Evolutionary conservation across 2,113 vertebrate species (phyloP), one percentile per base, ranked within the genome.

Genomic region (Ranitomeya imitator): DNA sequence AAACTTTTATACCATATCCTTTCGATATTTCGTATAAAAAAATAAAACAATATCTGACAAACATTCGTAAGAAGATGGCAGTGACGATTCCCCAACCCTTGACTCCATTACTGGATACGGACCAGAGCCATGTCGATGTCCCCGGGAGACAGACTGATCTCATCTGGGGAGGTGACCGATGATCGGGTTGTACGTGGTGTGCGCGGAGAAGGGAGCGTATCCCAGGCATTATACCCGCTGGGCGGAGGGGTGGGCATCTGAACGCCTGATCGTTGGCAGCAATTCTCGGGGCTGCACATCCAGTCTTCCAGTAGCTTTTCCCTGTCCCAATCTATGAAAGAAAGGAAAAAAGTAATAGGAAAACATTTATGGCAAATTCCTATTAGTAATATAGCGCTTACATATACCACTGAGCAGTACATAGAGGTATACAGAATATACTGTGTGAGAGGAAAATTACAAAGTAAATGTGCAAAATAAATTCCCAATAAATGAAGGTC

Each of bases 301-400:
- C 98, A 99, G 16, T 97, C 98, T 93, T 99, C 98, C 69, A 99
- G 95, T 86, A 99, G 94, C 92, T 99, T 99, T 93, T 99, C 98
- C 90, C 97, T 95, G 94, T 99, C 98, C 98, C 98, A 99, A 91
- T 99, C 98, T 99, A 91, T 74, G 89, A 88, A 52, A 91, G 90
- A 93, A 81, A 8, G 45, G 0, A 81, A 21, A 85, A 5, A 55
- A 81, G 16, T 21, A 65, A 21, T 16, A 26, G 12, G 65, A 11
- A 26, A 69, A 23, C 2, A 23, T 57, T 57, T 7, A 9, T 13
- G 12, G 55, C 55, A 57, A 7, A 57, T 9, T 57, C 37, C 37
- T 45, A 45, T 57, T 57, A 57, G 8, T 9, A 57, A 57, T 10
- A n/a, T 63, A 19, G 18, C 21, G 7, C 21, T 21, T 10, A 65